Evolutionary conservation across 2,888 invertebrate species (phyloP).

Genomic region (Coecobrya sp.): DNA sequence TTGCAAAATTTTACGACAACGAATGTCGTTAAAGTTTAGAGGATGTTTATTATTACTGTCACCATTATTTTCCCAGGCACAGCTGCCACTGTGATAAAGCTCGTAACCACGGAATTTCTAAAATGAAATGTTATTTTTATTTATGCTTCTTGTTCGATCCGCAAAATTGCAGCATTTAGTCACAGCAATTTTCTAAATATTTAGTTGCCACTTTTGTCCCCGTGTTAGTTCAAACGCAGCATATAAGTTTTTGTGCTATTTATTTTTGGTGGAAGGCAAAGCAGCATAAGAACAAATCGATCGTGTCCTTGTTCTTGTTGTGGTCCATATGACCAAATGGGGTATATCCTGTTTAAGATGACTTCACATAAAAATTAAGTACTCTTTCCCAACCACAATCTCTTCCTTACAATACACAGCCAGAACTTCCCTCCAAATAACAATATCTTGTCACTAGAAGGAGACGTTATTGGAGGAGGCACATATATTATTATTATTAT

Average conservation of each 20-base stretch:
- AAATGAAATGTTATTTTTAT: too few species aligned
- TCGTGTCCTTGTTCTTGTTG: constrained; percentile 13
- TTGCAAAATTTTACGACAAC: too few species aligned
- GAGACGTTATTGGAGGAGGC: background rate
- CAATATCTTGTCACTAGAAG: background rate
- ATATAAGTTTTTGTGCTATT: background rate
- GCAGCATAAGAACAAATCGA: background rate
- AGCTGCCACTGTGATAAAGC: too few species aligned
- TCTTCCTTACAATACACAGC: background rate
- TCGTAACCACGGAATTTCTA: too few species aligned
- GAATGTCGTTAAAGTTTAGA: too few species aligned
- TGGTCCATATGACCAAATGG: background rate
- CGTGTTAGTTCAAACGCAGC: too few species aligned
- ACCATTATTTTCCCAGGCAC: too few species aligned
- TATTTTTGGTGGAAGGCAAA: background rate
- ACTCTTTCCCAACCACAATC: background rate
- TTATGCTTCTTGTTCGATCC: background rate
- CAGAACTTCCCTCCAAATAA: background rate
- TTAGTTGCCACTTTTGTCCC: too few species aligned
- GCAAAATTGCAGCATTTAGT: too few species aligned
- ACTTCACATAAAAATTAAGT: constrained; percentile 28
- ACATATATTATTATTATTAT: too few species aligned
- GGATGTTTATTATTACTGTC: too few species aligned
- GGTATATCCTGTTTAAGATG: constrained; percentile 16
- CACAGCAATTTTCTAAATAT: too few species aligned